phyloP scores from a whole-genome alignment of 2,113 vertebrate species.

The Cromileptes altivelis region DNA sequence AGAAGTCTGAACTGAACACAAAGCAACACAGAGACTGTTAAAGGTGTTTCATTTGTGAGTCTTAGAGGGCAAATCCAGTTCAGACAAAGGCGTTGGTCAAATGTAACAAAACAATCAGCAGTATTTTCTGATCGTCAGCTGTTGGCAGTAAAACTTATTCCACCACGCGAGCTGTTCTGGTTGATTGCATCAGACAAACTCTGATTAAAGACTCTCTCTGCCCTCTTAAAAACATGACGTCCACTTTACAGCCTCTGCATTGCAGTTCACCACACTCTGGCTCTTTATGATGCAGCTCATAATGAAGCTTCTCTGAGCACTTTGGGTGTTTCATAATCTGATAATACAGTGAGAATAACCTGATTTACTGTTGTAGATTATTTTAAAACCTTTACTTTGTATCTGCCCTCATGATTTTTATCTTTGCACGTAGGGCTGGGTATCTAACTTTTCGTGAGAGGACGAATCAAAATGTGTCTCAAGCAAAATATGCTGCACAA shows the following conservation, averaged over 20 bases:
- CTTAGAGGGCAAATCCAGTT: neutral
- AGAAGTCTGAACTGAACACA: neutral
- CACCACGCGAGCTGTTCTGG: neutral
- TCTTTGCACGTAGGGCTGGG: neutral
- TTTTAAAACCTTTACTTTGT: neutral
- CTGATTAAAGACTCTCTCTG: neutral
- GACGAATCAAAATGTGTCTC: no score
- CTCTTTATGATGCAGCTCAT: neutral
- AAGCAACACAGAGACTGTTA: neutral
- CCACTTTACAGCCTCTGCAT: no score
- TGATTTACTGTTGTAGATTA: neutral
- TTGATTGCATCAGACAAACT: neutral
- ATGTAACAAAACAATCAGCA: neutral
- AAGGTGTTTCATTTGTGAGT: neutral
- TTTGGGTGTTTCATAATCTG: neutral
- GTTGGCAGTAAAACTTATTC: neutral
- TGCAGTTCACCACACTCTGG: neutral
- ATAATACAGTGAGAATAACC: neutral
- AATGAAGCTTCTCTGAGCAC: neutral
- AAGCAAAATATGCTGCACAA: no score
- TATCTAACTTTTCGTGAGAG: neutral
- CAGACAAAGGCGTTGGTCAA: neutral
- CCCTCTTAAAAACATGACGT: neutral
- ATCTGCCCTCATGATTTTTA: neutral
- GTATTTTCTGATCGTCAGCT: neutral